Evolutionary conservation across 2,113 vertebrate genomes (phyloP), one percentile per base, ranked within the genome.

Genomic region (Psittacula cyanocephala): DNA sequence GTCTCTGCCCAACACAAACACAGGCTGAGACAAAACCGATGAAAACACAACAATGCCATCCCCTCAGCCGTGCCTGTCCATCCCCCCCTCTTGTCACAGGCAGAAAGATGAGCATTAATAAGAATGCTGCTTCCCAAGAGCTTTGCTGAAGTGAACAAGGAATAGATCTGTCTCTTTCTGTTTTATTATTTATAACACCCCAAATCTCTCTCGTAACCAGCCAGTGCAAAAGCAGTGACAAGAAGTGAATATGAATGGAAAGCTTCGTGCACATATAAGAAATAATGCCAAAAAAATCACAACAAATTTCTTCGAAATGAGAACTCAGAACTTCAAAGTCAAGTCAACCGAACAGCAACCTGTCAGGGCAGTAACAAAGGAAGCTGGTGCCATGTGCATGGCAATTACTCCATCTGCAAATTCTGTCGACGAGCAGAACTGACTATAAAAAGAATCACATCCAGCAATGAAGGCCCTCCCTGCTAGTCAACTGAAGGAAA

Each of bases 141-240:
- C 76, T 83, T n/a, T 71, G 46, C 77, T 89, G 70, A 94, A 64
- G 70, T 29, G 86, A 69, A 49, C 52, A 82, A 80, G 93, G 71
- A 81, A 87, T 19, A 89, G 41, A 80, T 65, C 69, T 88, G 71
- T n/a, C 93, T 92, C 17, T 0, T 88, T 89, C 62, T 91, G 59
- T 23, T 95, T 91, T 35, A 95, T 97, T 97, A 97, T 95, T 97
- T 96, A 88, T 96, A 93, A 94, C 63, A 86, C n/a, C 59, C 82
- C 91, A 72, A 86, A 80, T 53, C 81, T 93, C 70, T 62, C 88
- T 83, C 17, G 1, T 69, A 87, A 76, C 20, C 69, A 92, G 83
- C 71, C 86, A 67, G 88, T 33, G 89, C 72, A 95, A 90, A 96
- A 47, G 71, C 74, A 83, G 44, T 65, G 79, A 87, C 53, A 76